Evolutionary conservation across 2,113 vertebrate genomes (phyloP).

Genomic region (Amazona vittata): DNA sequence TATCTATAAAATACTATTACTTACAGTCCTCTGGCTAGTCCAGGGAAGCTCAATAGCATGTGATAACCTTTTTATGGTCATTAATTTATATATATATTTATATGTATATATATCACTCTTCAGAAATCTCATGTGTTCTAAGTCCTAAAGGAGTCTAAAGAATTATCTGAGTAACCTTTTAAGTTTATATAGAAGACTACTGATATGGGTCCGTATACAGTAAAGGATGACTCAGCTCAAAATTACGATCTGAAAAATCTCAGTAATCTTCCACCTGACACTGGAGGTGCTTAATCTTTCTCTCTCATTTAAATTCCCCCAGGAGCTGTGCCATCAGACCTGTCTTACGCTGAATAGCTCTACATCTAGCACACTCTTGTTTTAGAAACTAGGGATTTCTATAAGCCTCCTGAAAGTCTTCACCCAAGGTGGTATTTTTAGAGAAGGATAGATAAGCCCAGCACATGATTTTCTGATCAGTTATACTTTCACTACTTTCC

Average conservation of each 20-base stretch:
- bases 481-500: not conserved
- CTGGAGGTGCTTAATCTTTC: not conserved
- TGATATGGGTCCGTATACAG: not conserved
- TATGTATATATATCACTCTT: not conserved
- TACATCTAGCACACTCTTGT: not conserved
- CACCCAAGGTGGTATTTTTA: not conserved
- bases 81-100: not conserved
- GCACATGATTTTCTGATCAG: not conserved
- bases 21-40: not conserved
- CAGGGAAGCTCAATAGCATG: not conserved
- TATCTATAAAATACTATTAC: not conserved
- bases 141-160: not conserved
- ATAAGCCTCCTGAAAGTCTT: not conserved
- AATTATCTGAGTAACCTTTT: not conserved
- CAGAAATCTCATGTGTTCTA: not conserved
- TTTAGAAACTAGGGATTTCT: not conserved
- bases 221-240: not conserved
- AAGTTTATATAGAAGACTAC: not conserved
- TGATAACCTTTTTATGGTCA: not conserved
- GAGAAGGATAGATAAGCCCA: not conserved
- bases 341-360: not conserved
- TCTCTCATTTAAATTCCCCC: not conserved
- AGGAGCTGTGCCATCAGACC: not conserved
- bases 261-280: not conserved
- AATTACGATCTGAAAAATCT: not conserved